Evolutionary conservation across 1,140 invertebrate genomes (phyloP).

Genomic region (Hestina assimilis): DNA sequence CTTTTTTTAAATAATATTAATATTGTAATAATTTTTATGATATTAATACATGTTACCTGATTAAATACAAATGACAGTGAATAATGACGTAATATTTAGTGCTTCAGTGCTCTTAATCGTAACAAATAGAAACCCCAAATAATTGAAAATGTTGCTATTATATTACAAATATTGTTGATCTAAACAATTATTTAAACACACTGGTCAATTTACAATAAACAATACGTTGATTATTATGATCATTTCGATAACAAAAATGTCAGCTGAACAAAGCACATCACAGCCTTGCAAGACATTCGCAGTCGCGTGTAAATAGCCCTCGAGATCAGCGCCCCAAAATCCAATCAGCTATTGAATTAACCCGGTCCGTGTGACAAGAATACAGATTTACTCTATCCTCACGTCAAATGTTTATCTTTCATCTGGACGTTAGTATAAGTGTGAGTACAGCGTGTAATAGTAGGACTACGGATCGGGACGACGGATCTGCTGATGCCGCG

Average conservation of each 20-base stretch:
- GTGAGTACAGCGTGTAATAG: conserved; percentile 61
- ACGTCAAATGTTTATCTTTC: conserved; percentile 77
- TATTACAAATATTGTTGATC: no score
- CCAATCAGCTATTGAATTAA: conserved; percentile 77
- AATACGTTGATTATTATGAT: neutral
- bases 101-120: no score
- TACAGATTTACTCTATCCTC: conserved; percentile 71
- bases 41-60: no score
- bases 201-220: neutral
- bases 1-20: no score
- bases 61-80: no score
- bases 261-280: conserved; percentile 5
- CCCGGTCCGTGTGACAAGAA: conserved; percentile 71
- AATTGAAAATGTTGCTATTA: no score
- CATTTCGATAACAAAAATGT: conserved; percentile 8
- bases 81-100: no score
- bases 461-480: conserved; percentile 19
- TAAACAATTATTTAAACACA: no score
- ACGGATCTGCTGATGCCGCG: conserved; percentile 45
- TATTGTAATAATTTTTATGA: no score
- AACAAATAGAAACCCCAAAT: no score
- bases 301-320: conserved; percentile 48
- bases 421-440: conserved; percentile 67
- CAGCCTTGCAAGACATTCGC: conserved; percentile 25
- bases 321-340: conserved; percentile 69